A percentile compares a stretch with the other conserved stretches of the same genome.
These are phyloP conservation scores for Opisthocomus hoazin DNA, from an alignment of 2,113 vertebrate genomes.

Conservation along the genomic window DNA sequence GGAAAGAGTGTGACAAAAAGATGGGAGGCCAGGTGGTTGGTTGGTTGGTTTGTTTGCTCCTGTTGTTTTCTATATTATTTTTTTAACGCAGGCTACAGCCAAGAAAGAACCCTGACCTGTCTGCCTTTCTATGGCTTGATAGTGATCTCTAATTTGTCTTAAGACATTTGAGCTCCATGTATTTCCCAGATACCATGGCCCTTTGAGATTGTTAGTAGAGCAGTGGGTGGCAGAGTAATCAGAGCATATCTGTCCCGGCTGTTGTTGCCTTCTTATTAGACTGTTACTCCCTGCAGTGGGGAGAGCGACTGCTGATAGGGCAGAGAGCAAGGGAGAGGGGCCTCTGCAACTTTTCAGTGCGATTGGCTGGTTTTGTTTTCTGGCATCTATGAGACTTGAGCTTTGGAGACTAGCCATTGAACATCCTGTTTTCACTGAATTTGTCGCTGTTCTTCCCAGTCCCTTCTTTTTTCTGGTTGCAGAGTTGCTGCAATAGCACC, in stretches of 20 bases:
- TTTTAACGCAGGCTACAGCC: background rate
- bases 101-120: background rate
- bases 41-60: background rate
- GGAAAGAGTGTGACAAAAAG: background rate
- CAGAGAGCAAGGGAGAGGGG: background rate
- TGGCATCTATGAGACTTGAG: background rate
- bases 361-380: conserved; percentile 40
- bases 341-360: background rate
- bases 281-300: background rate
- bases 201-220: background rate
- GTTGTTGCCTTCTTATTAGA: background rate
- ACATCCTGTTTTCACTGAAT: conserved; percentile 43
- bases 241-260: background rate
- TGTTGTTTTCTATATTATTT: background rate
- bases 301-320: background rate
- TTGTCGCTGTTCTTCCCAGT: background rate
- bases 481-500: background rate
- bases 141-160: background rate
- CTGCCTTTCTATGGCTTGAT: background rate
- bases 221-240: background rate
- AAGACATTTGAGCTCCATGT: background rate
- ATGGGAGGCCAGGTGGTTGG: background rate
- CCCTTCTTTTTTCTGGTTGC: background rate
- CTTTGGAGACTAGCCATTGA: conserved; percentile 2
- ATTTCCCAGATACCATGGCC: background rate